A percentile compares a stretch with the other conserved stretches of the same genome.
phyloP scores from a whole-genome alignment of 2,113 vertebrate genomes.

The Sigmodon hispidus region DNA sequence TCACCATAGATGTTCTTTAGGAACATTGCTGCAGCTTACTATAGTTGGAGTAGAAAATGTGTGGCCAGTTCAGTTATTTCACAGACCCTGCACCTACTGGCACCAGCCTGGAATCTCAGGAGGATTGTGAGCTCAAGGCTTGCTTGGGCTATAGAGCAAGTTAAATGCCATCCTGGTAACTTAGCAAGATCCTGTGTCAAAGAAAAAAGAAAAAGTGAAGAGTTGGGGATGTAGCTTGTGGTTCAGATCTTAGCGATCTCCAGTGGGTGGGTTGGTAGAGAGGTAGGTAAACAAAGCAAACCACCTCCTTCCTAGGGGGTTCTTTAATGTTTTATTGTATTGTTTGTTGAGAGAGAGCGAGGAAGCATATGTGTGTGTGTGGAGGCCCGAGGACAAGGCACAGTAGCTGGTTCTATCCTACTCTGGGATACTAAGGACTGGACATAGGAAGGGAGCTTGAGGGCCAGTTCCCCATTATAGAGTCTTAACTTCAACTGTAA shows the following conservation, averaged over 20 bases:
- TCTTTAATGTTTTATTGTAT: neutral
- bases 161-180: neutral
- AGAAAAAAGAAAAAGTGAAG: neutral
- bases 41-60: neutral
- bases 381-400: too few relatives aligned
- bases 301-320: too few relatives aligned
- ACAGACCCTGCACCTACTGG: neutral
- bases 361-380: too few relatives aligned
- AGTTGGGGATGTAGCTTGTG: too few relatives aligned
- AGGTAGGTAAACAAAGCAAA: neutral
- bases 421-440: too few relatives aligned
- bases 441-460: too few relatives aligned
- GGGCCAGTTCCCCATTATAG: neutral
- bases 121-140: neutral
- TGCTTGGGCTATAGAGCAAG: neutral
- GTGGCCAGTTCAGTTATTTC: neutral
- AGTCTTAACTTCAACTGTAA: conserved; percentile 32
- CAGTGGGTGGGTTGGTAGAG: neutral
- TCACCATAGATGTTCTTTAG: neutral
- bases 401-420: neutral
- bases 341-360: neutral
- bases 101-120: neutral
- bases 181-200: neutral
- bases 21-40: neutral
- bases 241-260: too few relatives aligned